Base-by-base conservation (phyloP, 2,888 invertebrate genomes). In the Thysanoteuthis rhombus region DNA sequence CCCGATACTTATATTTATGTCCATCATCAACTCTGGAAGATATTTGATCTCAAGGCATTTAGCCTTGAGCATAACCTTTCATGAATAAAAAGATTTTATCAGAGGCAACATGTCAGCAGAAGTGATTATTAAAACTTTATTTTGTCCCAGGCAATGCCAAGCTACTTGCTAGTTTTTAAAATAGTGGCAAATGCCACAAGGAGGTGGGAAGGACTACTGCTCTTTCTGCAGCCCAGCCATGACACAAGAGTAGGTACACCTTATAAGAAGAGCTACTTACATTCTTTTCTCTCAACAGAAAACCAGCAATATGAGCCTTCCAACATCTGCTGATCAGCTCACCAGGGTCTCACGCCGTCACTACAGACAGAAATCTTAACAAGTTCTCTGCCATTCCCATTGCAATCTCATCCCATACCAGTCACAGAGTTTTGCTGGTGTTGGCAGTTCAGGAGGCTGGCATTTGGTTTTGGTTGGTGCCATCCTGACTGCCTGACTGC, bases 341-440 rank as follows among this genome's bases (percentile, higher is more conserved):
- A 75, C 75, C 75, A 75, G 75, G 75, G 75, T 75, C 75, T 36
- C 75, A 75, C 75, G 75, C 75, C 75, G 75, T 75, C 75, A 75
- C 75, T 75, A 52, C 52, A 75, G 75, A 75, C 75, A 75, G 75
- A 75, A n/a, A 75, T 75, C n/a, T n/a, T 75, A 75, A 75, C 75
- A 75, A n/a, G n/a, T 52, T 52, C 52, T 52, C 52, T 75, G 36
- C 75, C 75, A 75, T 75, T 36, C 75, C 75, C 75, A 75, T 75
- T 75, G 75, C 75, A 75, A 75, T 75, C 75, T 75, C 75, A 75
- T 75, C 75, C 75, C 75, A 75, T 75, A n/a, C 75, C 75, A 75
- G n/a, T 75, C 75, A n/a, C 75, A 36, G 36, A 36, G 12, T 75
- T 75, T 75, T 75, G n/a, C 36, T 75, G 75, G 75, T 36, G 1